These are phyloP conservation scores for Limnodromus scolopaceus DNA, from an alignment of 2,797 vertebrate genomes.

Conservation along the genomic window DNA sequence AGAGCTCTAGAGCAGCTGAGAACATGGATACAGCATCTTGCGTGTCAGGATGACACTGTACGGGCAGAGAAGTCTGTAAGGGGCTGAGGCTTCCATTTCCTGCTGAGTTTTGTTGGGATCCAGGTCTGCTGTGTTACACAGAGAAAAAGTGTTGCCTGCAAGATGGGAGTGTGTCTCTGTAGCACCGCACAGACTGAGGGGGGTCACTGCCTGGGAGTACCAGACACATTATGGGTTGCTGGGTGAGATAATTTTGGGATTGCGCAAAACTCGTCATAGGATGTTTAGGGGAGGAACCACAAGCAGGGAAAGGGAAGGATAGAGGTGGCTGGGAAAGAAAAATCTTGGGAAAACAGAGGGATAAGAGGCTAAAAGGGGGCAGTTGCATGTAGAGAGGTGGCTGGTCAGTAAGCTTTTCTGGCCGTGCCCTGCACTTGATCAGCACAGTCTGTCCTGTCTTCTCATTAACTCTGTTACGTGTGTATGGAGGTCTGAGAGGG, in stretches of 20 bases:
- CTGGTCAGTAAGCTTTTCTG: neutral
- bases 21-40: neutral
- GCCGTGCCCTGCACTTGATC: neutral
- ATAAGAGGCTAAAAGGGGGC: neutral
- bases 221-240: neutral
- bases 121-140: neutral
- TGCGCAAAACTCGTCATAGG: neutral
- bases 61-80: neutral
- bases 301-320: neutral
- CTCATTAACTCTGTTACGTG: neutral
- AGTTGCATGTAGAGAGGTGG: neutral
- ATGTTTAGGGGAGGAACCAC: neutral
- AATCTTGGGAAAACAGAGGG: neutral
- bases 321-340: neutral
- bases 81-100: neutral
- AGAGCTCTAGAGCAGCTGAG: neutral
- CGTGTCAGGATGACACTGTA: neutral
- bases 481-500: neutral
- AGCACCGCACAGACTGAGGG: neutral
- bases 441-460: neutral
- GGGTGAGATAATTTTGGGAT: neutral
- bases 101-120: neutral
- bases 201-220: neutral
- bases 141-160: neutral
- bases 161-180: neutral